phyloP scores from a whole-genome alignment of 2,797 vertebrate genomes.

The Thunnus albacares region DNA sequence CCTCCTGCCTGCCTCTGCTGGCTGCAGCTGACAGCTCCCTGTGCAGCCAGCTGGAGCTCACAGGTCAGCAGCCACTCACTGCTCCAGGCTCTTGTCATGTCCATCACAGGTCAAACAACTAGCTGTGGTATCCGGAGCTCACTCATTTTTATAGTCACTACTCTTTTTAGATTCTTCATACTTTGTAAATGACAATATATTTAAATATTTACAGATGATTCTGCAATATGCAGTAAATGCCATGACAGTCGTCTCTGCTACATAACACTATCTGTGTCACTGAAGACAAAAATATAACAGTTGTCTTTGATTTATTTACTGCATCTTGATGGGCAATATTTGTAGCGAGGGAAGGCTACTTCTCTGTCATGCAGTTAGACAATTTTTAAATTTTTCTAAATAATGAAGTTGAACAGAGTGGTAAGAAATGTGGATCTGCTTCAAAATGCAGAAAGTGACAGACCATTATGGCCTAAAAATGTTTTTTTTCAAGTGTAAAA shows the following conservation, averaged over 20 bases:
- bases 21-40: conserved; percentile 90
- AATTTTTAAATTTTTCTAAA: no score
- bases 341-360: no score
- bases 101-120: background rate
- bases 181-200: background rate
- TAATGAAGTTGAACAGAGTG: no score
- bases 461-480: background rate
- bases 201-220: no score
- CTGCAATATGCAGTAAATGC: no score
- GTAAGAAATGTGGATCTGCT: background rate
- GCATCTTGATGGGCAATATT: no score
- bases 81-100: background rate
- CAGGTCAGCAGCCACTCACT: conserved; percentile 85
- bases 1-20: conserved; percentile 91
- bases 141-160: background rate
- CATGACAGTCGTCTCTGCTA: no score
- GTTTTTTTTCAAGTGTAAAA: background rate
- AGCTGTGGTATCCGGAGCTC: background rate
- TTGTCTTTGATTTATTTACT: no score
- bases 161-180: background rate
- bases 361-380: no score
- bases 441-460: background rate
- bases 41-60: conserved; percentile 93
- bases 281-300: no score
- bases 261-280: no score